Evolutionary conservation across 2,113 vertebrate genomes (phyloP).

Genomic region (Macaca mulatta): DNA sequence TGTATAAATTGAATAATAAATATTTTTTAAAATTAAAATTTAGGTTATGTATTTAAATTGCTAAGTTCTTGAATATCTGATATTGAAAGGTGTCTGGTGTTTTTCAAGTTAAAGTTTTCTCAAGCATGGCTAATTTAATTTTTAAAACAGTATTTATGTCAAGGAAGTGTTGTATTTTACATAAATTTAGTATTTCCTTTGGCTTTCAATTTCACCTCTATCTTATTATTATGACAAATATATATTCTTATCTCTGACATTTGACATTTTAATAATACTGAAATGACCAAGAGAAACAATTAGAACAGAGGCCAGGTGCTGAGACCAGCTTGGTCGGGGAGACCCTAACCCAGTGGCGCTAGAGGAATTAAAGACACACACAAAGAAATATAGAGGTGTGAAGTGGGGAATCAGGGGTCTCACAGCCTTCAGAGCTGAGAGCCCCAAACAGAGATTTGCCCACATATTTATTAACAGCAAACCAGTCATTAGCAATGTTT

Average conservation of each 20-base stretch:
- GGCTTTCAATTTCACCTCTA: neutral
- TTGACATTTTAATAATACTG: neutral
- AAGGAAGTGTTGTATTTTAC: constrained; percentile 14
- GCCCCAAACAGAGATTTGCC: too few relatives aligned
- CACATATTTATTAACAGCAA: too few relatives aligned
- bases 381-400: too few relatives aligned
- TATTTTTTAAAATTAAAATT: neutral
- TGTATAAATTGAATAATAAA: neutral
- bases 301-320: neutral
- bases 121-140: neutral
- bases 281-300: neutral
- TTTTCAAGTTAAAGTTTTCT: neutral
- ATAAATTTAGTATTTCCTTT: neutral
- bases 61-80: neutral
- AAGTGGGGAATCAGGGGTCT: too few relatives aligned
- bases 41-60: neutral
- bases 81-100: constrained; percentile 5
- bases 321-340: too few relatives aligned
- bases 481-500: too few relatives aligned
- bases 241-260: neutral
- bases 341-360: too few relatives aligned
- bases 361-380: too few relatives aligned
- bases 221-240: neutral
- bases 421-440: too few relatives aligned
- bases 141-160: neutral